A percentile compares a stretch with the other conserved stretches of the same genome.
These are phyloP conservation scores for Erpornis zantholeuca DNA, from an alignment of 2,113 vertebrate species.

Conservation along the genomic window DNA sequence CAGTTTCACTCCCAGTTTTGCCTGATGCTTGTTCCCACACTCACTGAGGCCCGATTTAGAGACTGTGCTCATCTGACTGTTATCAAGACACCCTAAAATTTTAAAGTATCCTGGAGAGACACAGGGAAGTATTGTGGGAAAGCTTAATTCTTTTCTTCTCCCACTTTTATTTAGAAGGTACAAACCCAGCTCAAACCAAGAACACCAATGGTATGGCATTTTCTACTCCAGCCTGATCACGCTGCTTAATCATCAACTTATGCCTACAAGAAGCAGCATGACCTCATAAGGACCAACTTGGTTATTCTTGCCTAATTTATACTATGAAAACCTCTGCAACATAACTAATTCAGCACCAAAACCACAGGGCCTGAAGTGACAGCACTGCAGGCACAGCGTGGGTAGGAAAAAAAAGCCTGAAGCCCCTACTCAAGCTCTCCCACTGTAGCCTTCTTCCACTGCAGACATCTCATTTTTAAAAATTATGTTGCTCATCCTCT, in stretches of 20 bases:
- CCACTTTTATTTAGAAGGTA: background rate
- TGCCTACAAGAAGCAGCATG: background rate
- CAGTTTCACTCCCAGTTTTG: background rate
- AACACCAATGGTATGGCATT: background rate
- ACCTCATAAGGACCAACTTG: background rate
- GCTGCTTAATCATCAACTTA: background rate
- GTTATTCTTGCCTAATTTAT: background rate
- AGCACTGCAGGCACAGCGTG: background rate
- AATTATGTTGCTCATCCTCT: background rate
- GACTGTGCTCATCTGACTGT: background rate
- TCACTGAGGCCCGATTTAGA: background rate
- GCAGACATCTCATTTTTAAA: background rate
- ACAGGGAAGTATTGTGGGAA: background rate
- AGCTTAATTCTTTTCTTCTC: background rate
- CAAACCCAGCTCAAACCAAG: background rate
- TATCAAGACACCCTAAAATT: fast-evolving
- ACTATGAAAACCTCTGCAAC: background rate
- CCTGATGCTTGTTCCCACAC: background rate
- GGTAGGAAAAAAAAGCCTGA: background rate
- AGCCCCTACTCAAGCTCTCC: background rate
- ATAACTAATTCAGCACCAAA: background rate
- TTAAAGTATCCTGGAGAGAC: background rate
- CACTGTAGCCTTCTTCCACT: background rate
- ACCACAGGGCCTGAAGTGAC: background rate
- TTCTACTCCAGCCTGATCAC: background rate